Percentiles rank a stretch among this genome's conserved stretches.
Evolutionary conservation across 2,888 invertebrate genomes (phyloP).

Genomic region (Mayetiola destructor): DNA sequence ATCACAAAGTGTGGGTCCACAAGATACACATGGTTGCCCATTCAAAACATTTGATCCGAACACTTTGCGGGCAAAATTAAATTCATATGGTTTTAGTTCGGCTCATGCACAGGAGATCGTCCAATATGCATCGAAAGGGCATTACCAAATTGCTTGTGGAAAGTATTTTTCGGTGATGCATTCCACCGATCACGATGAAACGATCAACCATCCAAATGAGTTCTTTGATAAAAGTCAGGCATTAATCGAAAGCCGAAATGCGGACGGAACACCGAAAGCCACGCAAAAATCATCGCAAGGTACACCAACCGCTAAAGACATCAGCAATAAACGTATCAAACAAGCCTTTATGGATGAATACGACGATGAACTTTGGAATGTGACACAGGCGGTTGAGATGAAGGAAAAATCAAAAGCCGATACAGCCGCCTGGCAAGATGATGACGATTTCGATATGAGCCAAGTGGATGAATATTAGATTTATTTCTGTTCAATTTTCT

Average conservation of each 20-base stretch:
- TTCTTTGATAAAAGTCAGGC: constrained; percentile 73
- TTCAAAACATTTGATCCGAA: constrained; percentile 66
- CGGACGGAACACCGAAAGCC: constrained; percentile 15
- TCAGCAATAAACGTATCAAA: neutral
- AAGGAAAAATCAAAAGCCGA: constrained; percentile 11
- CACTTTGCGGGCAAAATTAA: constrained; percentile 56
- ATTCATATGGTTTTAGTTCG: constrained; percentile 46
- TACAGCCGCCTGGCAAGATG: constrained; percentile 14
- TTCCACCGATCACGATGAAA: constrained; percentile 42
- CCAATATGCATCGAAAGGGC: constrained; percentile 56
- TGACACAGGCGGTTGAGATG: constrained; percentile 25
- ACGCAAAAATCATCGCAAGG: neutral
- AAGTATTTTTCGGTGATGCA: constrained; percentile 69
- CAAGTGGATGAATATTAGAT: constrained; percentile 15
- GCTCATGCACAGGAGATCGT: constrained; percentile 55
- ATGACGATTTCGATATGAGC: constrained; percentile 19
- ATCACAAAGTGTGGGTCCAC: constrained; percentile 49
- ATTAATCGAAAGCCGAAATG: constrained; percentile 29
- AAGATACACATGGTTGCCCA: constrained; percentile 75
- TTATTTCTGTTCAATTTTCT: no score
- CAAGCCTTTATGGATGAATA: constrained; percentile 24
- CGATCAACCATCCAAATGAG: constrained; percentile 81
- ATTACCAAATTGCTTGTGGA: constrained; percentile 80
- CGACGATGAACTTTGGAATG: constrained; percentile 33
- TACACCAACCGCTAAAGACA: neutral